phyloP scores from a whole-genome alignment of 1,140 invertebrate species.

The Neodiprion fabricii region DNA sequence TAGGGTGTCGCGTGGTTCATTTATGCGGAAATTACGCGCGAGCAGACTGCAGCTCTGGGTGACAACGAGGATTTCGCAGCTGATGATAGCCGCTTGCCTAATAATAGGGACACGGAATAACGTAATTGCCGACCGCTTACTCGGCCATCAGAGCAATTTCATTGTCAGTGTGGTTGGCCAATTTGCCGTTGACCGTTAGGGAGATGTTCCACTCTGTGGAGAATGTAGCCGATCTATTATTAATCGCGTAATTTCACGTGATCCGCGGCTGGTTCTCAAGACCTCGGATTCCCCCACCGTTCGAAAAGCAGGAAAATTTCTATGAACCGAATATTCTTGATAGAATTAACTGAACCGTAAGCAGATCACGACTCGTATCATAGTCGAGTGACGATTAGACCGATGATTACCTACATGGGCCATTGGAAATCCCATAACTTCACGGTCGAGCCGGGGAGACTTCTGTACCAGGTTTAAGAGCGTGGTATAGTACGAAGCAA shows the following conservation, averaged over 20 bases:
- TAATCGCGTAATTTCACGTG: background rate
- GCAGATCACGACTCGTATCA: background rate
- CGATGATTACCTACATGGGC: no score
- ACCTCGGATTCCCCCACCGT: no score
- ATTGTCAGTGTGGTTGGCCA: constrained; percentile 52
- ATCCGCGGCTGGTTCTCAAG: background rate
- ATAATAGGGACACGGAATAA: constrained; percentile 40
- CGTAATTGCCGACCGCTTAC: constrained; percentile 50
- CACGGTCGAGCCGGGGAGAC: background rate
- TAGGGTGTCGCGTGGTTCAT: constrained; percentile 11
- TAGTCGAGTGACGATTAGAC: no score
- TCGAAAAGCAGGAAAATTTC: background rate
- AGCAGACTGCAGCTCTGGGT: background rate
- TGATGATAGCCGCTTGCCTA: constrained; percentile 29
- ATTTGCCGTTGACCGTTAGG: constrained; percentile 54
- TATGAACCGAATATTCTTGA: background rate
- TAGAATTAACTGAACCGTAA: background rate
- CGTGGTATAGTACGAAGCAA: background rate
- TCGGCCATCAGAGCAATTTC: constrained; percentile 42
- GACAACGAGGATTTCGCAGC: background rate
- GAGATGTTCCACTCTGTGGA: constrained; percentile 25
- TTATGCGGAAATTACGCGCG: no score
- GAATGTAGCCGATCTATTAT: background rate
- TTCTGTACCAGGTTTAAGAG: background rate
- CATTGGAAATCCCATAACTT: background rate